Percentiles rank a stretch among this genome's conserved stretches.
Evolutionary conservation across 2,797 vertebrate genomes (phyloP).

Genomic region (Alauda arvensis): DNA sequence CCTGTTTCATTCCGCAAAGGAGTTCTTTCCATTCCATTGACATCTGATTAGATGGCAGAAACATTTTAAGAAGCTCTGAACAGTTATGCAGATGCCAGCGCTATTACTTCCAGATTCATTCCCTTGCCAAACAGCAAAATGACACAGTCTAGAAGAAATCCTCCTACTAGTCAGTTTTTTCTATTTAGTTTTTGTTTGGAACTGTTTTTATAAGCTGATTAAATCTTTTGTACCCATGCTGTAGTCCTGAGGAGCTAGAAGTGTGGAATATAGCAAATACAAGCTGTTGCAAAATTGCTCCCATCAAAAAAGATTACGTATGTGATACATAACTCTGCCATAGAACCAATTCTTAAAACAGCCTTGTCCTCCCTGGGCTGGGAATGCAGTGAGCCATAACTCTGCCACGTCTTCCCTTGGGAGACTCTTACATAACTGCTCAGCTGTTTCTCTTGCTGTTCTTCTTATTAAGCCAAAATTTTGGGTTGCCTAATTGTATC

Average conservation of each 20-base stretch:
- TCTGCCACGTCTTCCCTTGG: constrained; percentile 16
- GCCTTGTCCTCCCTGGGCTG: background rate
- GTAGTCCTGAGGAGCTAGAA: background rate
- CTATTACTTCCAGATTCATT: background rate
- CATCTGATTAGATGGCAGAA: constrained; percentile 1
- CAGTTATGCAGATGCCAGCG: background rate
- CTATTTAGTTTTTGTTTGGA: background rate
- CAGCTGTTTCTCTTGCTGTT: constrained; percentile 42
- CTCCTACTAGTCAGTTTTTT: background rate
- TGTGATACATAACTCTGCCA: background rate
- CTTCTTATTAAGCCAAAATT: constrained; percentile 5
- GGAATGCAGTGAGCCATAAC: background rate
- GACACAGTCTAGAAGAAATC: background rate
- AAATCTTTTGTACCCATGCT: background rate
- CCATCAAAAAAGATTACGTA: background rate
- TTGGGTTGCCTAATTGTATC: background rate
- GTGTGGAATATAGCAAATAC: background rate
- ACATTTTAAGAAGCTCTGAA: background rate
- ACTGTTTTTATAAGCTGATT: background rate
- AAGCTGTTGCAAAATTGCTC: background rate
- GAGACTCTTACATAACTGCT: background rate
- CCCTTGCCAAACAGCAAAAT: background rate
- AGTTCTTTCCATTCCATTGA: constrained; percentile 12
- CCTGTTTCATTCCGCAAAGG: background rate
- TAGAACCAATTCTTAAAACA: background rate